A percentile compares a stretch with the other conserved stretches of the same genome.
These are phyloP conservation scores for Mayetiola destructor DNA, from an alignment of 2,888 invertebrate species.

Conservation along the genomic window DNA sequence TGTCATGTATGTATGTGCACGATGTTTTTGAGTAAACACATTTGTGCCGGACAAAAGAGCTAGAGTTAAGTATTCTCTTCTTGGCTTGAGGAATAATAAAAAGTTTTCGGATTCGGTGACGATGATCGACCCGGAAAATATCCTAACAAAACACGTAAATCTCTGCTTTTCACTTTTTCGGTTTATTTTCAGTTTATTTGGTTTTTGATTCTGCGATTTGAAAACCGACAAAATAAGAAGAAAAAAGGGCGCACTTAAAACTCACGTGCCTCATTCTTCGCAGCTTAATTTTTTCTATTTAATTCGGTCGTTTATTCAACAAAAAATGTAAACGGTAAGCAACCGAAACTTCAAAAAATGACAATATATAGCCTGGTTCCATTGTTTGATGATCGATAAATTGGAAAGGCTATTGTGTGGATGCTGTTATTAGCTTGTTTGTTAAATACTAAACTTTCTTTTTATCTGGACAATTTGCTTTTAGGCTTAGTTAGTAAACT, in stretches of 20 bases:
- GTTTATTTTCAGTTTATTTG: background rate
- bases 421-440: constrained; percentile 6
- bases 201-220: background rate
- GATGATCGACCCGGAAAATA: background rate
- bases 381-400: background rate
- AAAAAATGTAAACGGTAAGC: background rate
- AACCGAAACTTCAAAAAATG: background rate
- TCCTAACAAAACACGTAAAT: background rate
- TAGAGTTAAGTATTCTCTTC: too few species aligned
- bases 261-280: too few species aligned
- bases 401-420: background rate
- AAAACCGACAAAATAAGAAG: too few species aligned
- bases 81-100: background rate
- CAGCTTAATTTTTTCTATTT: too few species aligned
- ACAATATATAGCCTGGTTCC: background rate
- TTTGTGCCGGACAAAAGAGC: too few species aligned
- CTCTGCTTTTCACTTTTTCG: background rate
- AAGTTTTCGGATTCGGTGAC: background rate
- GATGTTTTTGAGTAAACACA: too few species aligned
- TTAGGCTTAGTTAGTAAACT: constrained; percentile 5
- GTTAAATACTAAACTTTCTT: background rate
- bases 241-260: too few species aligned
- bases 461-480: constrained; percentile 11
- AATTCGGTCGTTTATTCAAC: too few species aligned
- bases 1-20: too few species aligned